Evolutionary conservation across 1,140 invertebrate genomes (phyloP), one percentile per base, ranked within the genome.

Genomic region (Drosophila navojoa): DNA sequence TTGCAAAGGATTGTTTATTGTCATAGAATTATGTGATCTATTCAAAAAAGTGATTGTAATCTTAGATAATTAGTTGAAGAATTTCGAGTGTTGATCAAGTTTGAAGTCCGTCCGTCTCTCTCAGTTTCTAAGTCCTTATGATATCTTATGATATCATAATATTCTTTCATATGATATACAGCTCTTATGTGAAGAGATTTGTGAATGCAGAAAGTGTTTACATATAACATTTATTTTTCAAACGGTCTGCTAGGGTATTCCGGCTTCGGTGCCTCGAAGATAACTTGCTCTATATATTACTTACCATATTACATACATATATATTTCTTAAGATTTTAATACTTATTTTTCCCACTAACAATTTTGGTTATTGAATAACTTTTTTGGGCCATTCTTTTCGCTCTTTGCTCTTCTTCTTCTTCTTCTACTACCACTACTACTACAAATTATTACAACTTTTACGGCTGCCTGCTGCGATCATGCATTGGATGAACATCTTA

Each of bases 331-430:
- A 45, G 9, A 45, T 45, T 45, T 22, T 49, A 27, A 25, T 13
- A 25, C 10, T 4, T 22, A 49, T 49, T 49, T 49, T 55, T 32
- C 42, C 15, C 29, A 45, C 55, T 58, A 58, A 58, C 55, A 58
- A 45, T 16, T 38, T 42, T 45, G 25, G 40, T 27, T 58, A 45
- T 16, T 58, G 38, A 58, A 27, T 4, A 44, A 44, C 15, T 53
- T n/a, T 53, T 44, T 15, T n/a, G 13, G 15, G 35, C 15, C 29
- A 15, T 9, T 53, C 15, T 59, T 29, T 59, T 47, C 10, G 42
- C 10, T 19, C 15, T 44, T 45, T 16, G 57, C 25, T 58, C 25
- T 58, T 32, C 27, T 11, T 44, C 42, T 16, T 44, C 15, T 42
- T 15, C 42, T 44, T 5, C 27, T 29, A 27, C 5, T 27, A 27